A percentile compares a stretch with the other conserved stretches of the same genome.
These are phyloP conservation scores for Nymphalis io DNA, from an alignment of 1,140 invertebrate species.

Conservation along the genomic window DNA sequence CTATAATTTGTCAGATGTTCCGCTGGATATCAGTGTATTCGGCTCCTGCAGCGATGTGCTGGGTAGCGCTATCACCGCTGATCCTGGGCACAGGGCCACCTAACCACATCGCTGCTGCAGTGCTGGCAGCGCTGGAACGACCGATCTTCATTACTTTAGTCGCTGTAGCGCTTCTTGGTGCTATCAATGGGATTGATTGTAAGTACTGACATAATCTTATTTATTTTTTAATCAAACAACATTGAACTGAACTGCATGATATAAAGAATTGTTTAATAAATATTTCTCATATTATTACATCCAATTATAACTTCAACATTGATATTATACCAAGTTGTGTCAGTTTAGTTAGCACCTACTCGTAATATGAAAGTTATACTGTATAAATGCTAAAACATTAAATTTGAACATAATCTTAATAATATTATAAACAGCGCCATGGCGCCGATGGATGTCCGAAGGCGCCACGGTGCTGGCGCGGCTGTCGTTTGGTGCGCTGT, in stretches of 20 bases:
- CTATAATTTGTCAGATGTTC: slow-evolving; percentile 47
- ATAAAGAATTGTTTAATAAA: too few relatives aligned
- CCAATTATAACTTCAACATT: too few relatives aligned
- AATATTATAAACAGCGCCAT: slow-evolving; percentile 41
- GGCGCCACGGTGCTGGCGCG: slow-evolving; percentile 51
- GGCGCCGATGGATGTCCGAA: slow-evolving; percentile 49
- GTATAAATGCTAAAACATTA: too few relatives aligned
- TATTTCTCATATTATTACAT: too few relatives aligned
- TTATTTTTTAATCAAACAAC: not conserved
- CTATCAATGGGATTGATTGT: slow-evolving; percentile 63
- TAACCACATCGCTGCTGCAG: slow-evolving; percentile 42
- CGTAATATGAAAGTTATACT: too few relatives aligned
- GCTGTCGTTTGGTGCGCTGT: slow-evolving; percentile 66
- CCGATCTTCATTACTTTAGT: slow-evolving; percentile 57
- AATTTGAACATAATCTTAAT: not conserved
- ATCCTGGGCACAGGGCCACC: slow-evolving; percentile 47
- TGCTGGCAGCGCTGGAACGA: slow-evolving; percentile 59
- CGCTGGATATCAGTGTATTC: slow-evolving; percentile 49
- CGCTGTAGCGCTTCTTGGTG: slow-evolving; percentile 51
- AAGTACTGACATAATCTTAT: slow-evolving; percentile 22
- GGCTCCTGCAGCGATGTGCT: slow-evolving; percentile 48
- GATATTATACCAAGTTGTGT: too few relatives aligned
- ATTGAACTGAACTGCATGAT: too few relatives aligned
- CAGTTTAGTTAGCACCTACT: too few relatives aligned
- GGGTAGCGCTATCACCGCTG: slow-evolving; percentile 54